These are phyloP conservation scores for Gymnothorax javanicus DNA, from an alignment of 2,797 vertebrate genomes.

Conservation along the genomic window DNA sequence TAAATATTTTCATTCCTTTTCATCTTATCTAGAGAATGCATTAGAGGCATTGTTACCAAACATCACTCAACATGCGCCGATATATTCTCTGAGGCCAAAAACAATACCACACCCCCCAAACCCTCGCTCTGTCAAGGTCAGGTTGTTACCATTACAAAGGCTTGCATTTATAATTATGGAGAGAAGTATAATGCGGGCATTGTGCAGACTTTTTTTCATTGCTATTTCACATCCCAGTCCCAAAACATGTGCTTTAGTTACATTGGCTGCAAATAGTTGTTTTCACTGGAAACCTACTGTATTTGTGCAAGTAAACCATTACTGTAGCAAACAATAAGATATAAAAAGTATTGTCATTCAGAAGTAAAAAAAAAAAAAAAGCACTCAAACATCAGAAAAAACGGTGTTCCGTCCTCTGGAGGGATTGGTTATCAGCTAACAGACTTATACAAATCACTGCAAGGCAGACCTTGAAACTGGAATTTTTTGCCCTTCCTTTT, in stretches of 20 bases:
- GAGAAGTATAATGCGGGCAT: background rate
- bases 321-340: no score
- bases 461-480: background rate
- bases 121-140: background rate
- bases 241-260: background rate
- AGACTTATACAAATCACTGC: background rate
- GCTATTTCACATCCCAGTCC: background rate
- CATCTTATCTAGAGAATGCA: constrained; percentile 66
- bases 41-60: constrained; percentile 60
- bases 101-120: constrained; percentile 17
- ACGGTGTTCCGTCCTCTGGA: background rate
- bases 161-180: background rate
- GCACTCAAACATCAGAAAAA: no score
- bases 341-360: no score
- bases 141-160: background rate
- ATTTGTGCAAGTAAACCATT: no score
- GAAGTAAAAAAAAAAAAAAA: no score
- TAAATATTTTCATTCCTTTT: constrained; percentile 67
- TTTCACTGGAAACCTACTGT: background rate
- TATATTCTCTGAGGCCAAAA: constrained; percentile 57
- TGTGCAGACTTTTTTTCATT: background rate
- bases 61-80: constrained; percentile 63
- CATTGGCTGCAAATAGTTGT: background rate
- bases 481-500: background rate
- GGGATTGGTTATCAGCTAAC: background rate